Evolutionary conservation across 2,113 vertebrate genomes (phyloP).

Genomic region (Epinephelus moara): DNA sequence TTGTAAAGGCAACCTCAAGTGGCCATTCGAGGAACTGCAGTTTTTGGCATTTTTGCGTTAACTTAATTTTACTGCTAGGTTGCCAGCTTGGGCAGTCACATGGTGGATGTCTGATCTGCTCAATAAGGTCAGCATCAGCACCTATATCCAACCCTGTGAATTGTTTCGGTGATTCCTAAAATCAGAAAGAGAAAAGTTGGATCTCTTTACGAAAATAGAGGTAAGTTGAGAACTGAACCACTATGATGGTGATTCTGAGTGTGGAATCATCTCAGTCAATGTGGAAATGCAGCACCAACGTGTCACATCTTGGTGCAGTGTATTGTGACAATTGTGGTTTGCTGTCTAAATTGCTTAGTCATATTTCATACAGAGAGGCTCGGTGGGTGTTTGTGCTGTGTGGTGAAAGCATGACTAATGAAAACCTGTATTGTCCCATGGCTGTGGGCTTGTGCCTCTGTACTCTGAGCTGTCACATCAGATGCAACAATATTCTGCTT

Average conservation of each 20-base stretch:
- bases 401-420: slow-evolving; percentile 36
- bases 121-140: no score
- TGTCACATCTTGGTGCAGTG: not conserved
- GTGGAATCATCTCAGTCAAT: not conserved
- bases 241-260: not conserved
- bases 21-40: no score
- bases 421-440: slow-evolving; percentile 20
- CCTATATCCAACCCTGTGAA: no score
- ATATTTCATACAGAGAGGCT: not conserved
- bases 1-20: no score
- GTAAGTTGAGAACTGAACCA: no score
- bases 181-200: no score
- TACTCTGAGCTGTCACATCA: slow-evolving; percentile 40
- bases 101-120: no score
- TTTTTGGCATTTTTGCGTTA: no score
- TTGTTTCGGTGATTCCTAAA: no score
- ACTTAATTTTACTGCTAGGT: no score
- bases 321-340: not conserved
- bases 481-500: slow-evolving; percentile 28
- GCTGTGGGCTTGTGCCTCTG: not conserved
- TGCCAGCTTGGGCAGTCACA: no score
- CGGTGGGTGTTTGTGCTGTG: slow-evolving; percentile 4
- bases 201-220: no score
- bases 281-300: not conserved
- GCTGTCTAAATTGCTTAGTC: slow-evolving; percentile 11